Conservation (phyloP, 2,888 invertebrate genomes). For the Tipula confusa region DNA sequence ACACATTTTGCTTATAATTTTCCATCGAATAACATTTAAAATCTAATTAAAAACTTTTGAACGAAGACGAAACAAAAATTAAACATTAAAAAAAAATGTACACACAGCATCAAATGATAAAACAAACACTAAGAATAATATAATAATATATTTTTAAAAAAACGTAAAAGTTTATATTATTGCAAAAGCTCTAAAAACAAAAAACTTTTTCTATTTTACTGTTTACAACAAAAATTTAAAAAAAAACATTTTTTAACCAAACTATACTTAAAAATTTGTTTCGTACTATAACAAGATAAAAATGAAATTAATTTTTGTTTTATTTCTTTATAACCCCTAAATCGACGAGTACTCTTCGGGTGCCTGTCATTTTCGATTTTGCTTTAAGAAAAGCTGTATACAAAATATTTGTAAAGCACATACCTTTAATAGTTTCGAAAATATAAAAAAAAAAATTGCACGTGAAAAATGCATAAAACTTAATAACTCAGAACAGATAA, state of each 20-base stretch:
- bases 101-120: background rate
- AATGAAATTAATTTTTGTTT: background rate
- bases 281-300: background rate
- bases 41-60: background rate
- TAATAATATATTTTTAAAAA: background rate
- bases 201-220: background rate
- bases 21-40: background rate
- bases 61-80: background rate
- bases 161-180: background rate
- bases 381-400: too few relatives aligned
- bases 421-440: too few relatives aligned
- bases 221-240: background rate
- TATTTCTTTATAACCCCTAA: background rate
- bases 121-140: background rate
- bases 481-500: too few relatives aligned
- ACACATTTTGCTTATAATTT: background rate
- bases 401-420: too few relatives aligned
- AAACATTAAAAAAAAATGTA: background rate
- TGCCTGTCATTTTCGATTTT: background rate
- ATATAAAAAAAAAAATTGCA: too few relatives aligned
- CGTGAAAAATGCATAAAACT: too few relatives aligned
- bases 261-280: background rate
- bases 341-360: background rate
- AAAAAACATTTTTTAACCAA: background rate
- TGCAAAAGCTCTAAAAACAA: background rate